phyloP scores from a whole-genome alignment of 2,113 vertebrate species.

The Gymnarchus niloticus region DNA sequence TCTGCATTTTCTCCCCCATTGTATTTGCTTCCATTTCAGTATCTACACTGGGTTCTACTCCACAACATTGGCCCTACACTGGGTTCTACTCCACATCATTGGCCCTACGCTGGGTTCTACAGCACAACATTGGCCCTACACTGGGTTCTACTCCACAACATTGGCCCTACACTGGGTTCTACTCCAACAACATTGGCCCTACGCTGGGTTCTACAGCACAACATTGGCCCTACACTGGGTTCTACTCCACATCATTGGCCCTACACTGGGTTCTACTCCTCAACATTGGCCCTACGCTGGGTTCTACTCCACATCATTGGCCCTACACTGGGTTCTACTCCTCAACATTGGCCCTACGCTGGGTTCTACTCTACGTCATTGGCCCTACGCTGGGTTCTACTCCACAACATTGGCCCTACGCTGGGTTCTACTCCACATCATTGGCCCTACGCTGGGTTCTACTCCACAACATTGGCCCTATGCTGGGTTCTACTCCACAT shows the following conservation, averaged over 20 bases:
- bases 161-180: too few relatives aligned
- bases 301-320: not conserved
- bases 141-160: not conserved
- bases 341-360: too few relatives aligned
- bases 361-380: not conserved
- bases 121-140: too few relatives aligned
- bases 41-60: not conserved
- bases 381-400: not conserved
- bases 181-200: too few relatives aligned
- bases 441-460: too few relatives aligned
- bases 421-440: not conserved
- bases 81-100: not conserved
- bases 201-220: not conserved
- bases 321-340: not conserved
- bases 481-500: not conserved
- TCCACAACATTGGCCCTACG: too few relatives aligned
- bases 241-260: too few relatives aligned
- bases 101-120: too few relatives aligned
- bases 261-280: not conserved
- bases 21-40: not conserved
- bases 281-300: too few relatives aligned
- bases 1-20: not conserved
- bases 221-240: too few relatives aligned
- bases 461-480: too few relatives aligned
- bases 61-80: not conserved